These are phyloP conservation scores for Brachymystax lenok DNA, from an alignment of 2,797 vertebrate genomes.

Conservation along the genomic window DNA sequence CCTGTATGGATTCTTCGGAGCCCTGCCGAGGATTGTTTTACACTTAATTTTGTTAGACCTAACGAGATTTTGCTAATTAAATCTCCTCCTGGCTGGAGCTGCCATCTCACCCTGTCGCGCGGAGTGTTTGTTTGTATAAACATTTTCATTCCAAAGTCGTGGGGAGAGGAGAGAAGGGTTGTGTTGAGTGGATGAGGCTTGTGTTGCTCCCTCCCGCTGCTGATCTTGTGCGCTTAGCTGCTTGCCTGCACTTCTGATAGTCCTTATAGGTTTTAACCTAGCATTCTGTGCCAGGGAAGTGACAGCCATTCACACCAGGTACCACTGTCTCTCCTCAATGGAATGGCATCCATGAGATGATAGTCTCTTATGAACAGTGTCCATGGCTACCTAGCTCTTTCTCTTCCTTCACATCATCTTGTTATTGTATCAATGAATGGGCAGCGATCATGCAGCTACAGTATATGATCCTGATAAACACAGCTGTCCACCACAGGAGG, in stretches of 20 bases:
- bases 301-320: conserved; percentile 36
- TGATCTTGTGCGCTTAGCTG: conserved; percentile 60
- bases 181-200: conserved; percentile 40
- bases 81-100: conserved; percentile 89
- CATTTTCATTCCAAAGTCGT: conserved; percentile 74
- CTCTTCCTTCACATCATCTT: background rate
- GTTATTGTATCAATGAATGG: background rate
- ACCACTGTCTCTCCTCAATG: conserved; percentile 28
- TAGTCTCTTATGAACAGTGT: background rate
- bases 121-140: conserved; percentile 84
- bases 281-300: conserved; percentile 21
- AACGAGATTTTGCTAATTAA: conserved; percentile 99
- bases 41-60: conserved; percentile 97
- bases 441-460: background rate
- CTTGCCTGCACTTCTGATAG: conserved; percentile 48
- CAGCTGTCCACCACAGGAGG: background rate
- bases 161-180: conserved; percentile 30
- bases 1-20: conserved; percentile 64
- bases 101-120: conserved; percentile 76
- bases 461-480: background rate
- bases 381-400: background rate
- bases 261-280: too few species aligned
- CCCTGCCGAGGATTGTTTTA: conserved; percentile 96
- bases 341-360: conserved; percentile 17
- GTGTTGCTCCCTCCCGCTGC: conserved; percentile 36